Conservation (phyloP, 1,140 invertebrate species). For the Neuroterus valhalla region DNA sequence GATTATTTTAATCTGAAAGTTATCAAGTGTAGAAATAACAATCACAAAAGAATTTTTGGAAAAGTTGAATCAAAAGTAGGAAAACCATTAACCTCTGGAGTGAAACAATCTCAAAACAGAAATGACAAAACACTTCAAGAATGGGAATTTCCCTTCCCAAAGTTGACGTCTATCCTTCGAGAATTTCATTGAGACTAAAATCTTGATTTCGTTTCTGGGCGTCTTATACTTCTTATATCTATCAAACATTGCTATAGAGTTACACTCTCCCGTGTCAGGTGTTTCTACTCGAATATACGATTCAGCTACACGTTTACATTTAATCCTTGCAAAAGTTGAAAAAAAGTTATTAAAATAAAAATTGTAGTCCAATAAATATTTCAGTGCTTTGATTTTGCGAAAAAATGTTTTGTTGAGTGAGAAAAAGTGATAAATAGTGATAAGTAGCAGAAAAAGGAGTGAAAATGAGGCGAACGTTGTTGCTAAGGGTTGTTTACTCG, state of each 20-base stretch:
- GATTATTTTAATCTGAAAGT: conserved; percentile 18
- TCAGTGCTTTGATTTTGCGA: not conserved
- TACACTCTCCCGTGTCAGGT: not conserved
- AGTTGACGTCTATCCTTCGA: not conserved
- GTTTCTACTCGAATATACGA: too few relatives aligned
- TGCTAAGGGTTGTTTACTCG: conserved; percentile 60
- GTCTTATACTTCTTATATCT: not conserved
- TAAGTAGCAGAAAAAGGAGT: not conserved
- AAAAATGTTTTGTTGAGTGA: not conserved
- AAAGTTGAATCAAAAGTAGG: not conserved
- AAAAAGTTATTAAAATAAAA: too few relatives aligned
- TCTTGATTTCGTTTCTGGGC: not conserved
- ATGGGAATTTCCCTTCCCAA: not conserved
- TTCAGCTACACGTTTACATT: too few relatives aligned
- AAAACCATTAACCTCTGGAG: not conserved
- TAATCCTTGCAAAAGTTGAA: too few relatives aligned
- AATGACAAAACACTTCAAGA: not conserved
- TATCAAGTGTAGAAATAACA: not conserved
- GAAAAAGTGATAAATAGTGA: not conserved
- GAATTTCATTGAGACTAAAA: conserved; percentile 8
- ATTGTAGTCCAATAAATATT: too few relatives aligned
- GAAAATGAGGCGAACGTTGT: conserved; percentile 37
- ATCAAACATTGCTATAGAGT: not conserved
- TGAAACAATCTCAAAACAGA: not conserved
- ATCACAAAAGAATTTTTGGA: not conserved